Conservation (phyloP, 2,113 vertebrate species). For the Pachycephala philippinensis region DNA sequence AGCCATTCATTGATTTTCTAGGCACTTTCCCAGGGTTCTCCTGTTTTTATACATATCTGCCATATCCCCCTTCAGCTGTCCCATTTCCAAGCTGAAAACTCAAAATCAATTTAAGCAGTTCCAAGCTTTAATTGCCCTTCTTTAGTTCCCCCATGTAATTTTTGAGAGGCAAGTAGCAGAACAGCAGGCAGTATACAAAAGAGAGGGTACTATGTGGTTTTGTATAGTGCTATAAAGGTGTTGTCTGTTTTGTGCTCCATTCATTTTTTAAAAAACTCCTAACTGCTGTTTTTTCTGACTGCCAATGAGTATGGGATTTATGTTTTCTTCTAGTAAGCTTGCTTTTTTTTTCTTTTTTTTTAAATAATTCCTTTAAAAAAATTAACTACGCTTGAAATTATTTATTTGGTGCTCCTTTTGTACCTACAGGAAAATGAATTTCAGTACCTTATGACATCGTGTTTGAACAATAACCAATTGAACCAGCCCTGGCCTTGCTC, state of each 20-base stretch:
- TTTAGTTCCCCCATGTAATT: conserved; percentile 19
- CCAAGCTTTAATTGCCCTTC: conserved; percentile 42
- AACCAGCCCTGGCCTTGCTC: not conserved
- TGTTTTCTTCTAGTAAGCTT: not conserved
- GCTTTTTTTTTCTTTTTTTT: no score
- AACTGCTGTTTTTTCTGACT: not conserved
- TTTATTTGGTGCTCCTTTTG: not conserved
- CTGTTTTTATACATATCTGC: conserved; percentile 35
- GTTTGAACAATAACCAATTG: not conserved
- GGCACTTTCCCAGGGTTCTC: conserved; percentile 34
- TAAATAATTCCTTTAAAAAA: not conserved
- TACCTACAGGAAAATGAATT: not conserved
- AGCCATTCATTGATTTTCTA: conserved; percentile 40
- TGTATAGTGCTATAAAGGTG: conserved; percentile 1
- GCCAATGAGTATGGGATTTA: not conserved
- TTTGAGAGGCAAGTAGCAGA: conserved; percentile 19
- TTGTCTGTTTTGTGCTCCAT: not conserved
- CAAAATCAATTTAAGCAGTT: conserved; percentile 27
- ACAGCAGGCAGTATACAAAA: not conserved
- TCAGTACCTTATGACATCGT: not conserved
- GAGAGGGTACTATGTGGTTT: not conserved
- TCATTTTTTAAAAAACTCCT: not conserved
- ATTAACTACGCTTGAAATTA: not conserved
- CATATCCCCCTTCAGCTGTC: conserved; percentile 10
- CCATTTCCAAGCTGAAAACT: conserved; percentile 32